Base-by-base conservation (phyloP, 2,113 vertebrate species). In the Peromyscus maniculatus region DNA sequence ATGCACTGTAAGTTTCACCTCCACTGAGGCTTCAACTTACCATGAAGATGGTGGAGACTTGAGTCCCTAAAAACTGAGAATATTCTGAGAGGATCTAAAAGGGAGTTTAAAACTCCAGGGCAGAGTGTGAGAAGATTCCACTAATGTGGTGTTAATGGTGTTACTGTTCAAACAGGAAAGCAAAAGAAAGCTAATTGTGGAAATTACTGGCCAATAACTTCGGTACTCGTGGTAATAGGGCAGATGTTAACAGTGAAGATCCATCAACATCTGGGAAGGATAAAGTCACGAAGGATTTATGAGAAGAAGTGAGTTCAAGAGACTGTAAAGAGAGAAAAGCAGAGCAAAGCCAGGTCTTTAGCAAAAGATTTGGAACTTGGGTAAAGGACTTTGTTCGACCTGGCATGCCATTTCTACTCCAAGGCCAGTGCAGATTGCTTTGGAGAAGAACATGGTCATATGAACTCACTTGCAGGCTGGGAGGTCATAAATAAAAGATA, bases 261-360 rank as follows among this genome's bases (percentile, higher is more conserved):
- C 57, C 94, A 94, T 95, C 39, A 71, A 36, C 97, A 98, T 98
- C 97, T 98, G 97, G 96, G 97, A 97, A 96, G 74, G 64, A 98
- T 97, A 95, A 97, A 94, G 43, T 94, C 89, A 91, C 78, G 87
- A 84, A 97, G 72, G 75, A 97, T 97, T 98, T 97, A 96, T 96
- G 93, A 71, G 89, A 98, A 95, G 97, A 91, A 96, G 86, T 52
- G 87, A 95, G 78, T 96, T 97, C 93, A 97, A 97, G 89, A 96
- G 69, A 94, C 74, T 0, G 91, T 86, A 91, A 72, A 91, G 97
- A 93, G 89, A 96, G 89, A 91, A 95, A 93, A 94, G 10, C 28
- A 28, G 33, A 78, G 80, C 1, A 3, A 75, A 87, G 94, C 93
- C 97, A 97, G 95, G n/a, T 86, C 96, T 87, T 97, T 90, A 80